phyloP scores from a whole-genome alignment of 2,113 vertebrate genomes.

The Orycteropus afer region DNA sequence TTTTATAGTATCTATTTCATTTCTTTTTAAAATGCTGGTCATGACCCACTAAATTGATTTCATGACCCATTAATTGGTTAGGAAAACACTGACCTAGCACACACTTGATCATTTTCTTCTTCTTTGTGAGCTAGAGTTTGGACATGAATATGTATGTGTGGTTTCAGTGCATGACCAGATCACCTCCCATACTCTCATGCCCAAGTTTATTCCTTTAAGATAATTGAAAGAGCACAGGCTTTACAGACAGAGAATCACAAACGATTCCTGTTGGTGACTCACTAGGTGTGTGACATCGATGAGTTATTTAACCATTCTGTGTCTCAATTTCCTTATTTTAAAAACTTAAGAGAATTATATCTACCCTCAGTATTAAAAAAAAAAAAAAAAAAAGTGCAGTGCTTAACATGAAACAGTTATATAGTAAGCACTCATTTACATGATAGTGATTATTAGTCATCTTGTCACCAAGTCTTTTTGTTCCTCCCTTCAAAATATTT shows the following conservation, averaged over 20 bases:
- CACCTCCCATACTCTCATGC: background rate
- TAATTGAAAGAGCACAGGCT: background rate
- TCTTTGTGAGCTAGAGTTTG: slow-evolving; percentile 50
- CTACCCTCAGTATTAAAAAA: background rate
- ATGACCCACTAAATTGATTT: slow-evolving; percentile 60
- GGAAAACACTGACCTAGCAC: slow-evolving; percentile 56
- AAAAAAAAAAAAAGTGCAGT: background rate
- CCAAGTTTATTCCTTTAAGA: background rate
- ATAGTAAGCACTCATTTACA: background rate
- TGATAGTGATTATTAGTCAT: background rate
- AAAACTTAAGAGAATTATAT: background rate
- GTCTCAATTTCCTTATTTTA: background rate
- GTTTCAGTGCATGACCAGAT: background rate
- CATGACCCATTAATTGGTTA: slow-evolving; percentile 46
- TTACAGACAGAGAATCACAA: background rate
- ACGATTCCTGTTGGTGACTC: background rate
- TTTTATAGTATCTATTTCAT: background rate
- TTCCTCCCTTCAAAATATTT: background rate
- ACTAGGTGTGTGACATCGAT: slow-evolving; percentile 11
- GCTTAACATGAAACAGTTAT: background rate
- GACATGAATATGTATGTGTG: slow-evolving; percentile 27
- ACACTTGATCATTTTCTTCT: slow-evolving; percentile 54
- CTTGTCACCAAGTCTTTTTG: background rate
- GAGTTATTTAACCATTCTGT: slow-evolving; percentile 9
- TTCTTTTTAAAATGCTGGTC: slow-evolving; percentile 61